Base-by-base conservation (phyloP, 2,797 vertebrate genomes). In the Apogon talboti region DNA sequence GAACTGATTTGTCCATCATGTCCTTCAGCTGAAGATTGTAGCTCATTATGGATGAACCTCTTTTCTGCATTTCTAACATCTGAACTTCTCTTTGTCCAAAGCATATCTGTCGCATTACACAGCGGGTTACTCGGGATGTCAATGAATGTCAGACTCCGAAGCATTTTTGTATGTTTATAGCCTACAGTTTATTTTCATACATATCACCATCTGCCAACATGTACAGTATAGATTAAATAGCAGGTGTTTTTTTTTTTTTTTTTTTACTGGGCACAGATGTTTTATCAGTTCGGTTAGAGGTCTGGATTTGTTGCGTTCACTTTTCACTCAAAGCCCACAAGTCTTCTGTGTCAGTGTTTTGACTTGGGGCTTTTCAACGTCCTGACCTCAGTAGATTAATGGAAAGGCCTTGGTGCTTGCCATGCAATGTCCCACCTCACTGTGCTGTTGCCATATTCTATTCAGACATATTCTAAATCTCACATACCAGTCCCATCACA, bases 1-100 rank as follows among this genome's bases (percentile, higher is more conserved):
- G 76, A 88, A 84, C 76, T 76, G 81, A 85, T 77, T 70, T 83
- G 71, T 90, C 85, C 83, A 60, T 89, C 76, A 56, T 85, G 87
- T 87, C 76, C 82, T 90, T 83, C 85, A 89, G 86, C 79, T 58
- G 72, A 89, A 72, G 90, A 92, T 91, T 91, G 91, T 90, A 89
- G 89, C 82, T 88, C 79, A 81, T 82, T 28, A 69, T 85, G 66
- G 68, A 86, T 66, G 64, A 86, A 85, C 53, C 51, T 71, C 66
- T 77, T 78, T 82, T 85, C 76, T 66, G 63, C 76, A 83, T 81
- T 49, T 88, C 72, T 71, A 74, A 75, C 76, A 70, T 82, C 74
- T 37, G 55, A 75, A 71, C 28, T 81, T 73, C 64, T 84, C 60
- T 83, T 69, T 76, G 78, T 82, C 82, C 85, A 87, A 89, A 89